Conservation (phyloP, 2,888 invertebrate genomes). For the Meloe dianella region DNA sequence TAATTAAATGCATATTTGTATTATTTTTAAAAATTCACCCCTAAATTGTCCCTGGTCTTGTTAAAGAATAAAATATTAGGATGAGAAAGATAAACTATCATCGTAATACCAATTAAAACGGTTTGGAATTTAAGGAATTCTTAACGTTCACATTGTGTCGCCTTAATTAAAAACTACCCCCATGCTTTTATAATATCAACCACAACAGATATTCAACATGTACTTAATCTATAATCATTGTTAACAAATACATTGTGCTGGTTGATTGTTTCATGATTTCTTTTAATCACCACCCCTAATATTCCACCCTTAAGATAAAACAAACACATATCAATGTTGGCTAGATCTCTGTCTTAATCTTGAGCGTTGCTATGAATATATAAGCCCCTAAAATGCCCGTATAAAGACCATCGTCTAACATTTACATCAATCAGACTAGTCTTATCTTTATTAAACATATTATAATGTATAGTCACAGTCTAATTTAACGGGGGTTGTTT, state of each 20-base stretch:
- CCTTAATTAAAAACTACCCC: slow-evolving; percentile 61
- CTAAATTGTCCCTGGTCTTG: slow-evolving; percentile 20
- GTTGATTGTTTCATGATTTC: slow-evolving; percentile 51
- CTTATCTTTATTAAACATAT: slow-evolving; percentile 18
- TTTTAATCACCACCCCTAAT: slow-evolving; percentile 36
- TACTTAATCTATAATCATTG: background rate
- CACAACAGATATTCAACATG: slow-evolving; percentile 6
- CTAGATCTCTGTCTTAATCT: slow-evolving; percentile 55
- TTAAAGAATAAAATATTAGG: slow-evolving; percentile 4
- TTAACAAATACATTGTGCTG: slow-evolving; percentile 37
- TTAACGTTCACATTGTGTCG: slow-evolving; percentile 59
- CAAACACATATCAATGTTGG: slow-evolving; percentile 53
- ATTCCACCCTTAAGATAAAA: slow-evolving; percentile 21
- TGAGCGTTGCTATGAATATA: slow-evolving; percentile 57
- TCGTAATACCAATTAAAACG: slow-evolving; percentile 55
- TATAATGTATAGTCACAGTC: slow-evolving; percentile 30
- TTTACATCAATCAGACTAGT: slow-evolving; percentile 37
- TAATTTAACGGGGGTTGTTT: slow-evolving; percentile 41
- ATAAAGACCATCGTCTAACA: slow-evolving; percentile 40
- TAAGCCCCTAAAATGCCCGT: slow-evolving; percentile 51
- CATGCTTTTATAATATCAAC: slow-evolving; percentile 41
- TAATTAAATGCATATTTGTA: slow-evolving; percentile 58
- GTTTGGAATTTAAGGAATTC: slow-evolving; percentile 58
- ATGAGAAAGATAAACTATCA: slow-evolving; percentile 46
- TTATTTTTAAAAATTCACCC: slow-evolving; percentile 42